These are phyloP conservation scores for Panthera leo DNA, from an alignment of 2,113 vertebrate genomes.

Conservation along the genomic window DNA sequence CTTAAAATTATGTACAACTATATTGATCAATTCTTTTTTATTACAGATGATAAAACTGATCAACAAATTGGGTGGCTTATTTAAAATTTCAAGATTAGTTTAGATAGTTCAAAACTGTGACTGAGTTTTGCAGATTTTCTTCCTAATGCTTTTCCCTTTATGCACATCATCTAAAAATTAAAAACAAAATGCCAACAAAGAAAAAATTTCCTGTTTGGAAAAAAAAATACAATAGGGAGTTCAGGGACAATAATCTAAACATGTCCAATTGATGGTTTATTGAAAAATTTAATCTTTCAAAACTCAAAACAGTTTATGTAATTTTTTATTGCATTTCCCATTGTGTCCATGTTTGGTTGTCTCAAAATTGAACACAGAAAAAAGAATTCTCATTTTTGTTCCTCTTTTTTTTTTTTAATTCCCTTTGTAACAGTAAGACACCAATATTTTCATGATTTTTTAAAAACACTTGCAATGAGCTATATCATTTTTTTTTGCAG, in stretches of 20 bases:
- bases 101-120: neutral
- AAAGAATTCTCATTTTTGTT: slow-evolving; percentile 40
- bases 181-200: slow-evolving; percentile 59
- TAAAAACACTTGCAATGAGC: neutral
- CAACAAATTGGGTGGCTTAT: neutral
- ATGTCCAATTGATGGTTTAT: slow-evolving; percentile 33
- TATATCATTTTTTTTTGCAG: slow-evolving; percentile 7
- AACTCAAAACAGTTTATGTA: neutral
- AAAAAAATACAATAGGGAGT: slow-evolving; percentile 6
- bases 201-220: neutral
- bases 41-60: slow-evolving; percentile 9
- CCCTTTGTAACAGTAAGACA: slow-evolving; percentile 27
- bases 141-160: neutral
- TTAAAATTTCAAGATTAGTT: slow-evolving; percentile 24
- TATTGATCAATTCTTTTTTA: neutral
- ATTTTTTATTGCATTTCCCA: slow-evolving; percentile 66
- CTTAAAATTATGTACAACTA: neutral
- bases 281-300: slow-evolving; percentile 64
- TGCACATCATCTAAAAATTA: neutral
- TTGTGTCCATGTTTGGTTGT: slow-evolving; percentile 33
- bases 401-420: slow-evolving; percentile 4
- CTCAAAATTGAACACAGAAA: slow-evolving; percentile 52
- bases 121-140: slow-evolving; percentile 19
- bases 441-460: slow-evolving; percentile 32
- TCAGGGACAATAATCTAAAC: slow-evolving; percentile 50